Evolutionary conservation across 2,113 vertebrate species (phyloP).

Genomic region (Ictidomys tridecemlineatus): DNA sequence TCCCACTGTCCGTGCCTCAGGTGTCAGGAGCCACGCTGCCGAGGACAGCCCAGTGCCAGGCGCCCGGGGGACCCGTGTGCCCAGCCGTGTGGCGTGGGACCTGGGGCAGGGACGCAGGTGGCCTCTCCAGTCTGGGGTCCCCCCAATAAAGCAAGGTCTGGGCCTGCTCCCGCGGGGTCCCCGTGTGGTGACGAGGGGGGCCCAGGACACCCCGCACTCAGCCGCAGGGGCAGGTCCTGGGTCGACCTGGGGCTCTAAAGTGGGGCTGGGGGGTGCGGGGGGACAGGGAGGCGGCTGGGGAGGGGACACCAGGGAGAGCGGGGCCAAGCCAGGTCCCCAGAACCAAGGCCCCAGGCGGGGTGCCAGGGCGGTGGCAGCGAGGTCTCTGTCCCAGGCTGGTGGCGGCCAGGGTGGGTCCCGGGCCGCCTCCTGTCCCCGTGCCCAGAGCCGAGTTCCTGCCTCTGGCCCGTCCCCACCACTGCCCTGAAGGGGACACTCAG

Average conservation of each 20-base stretch:
- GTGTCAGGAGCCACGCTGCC: too few relatives aligned
- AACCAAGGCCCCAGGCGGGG: accelerated
- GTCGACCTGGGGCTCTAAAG: not conserved
- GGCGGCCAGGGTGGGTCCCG: too few relatives aligned
- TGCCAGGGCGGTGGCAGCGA: too few relatives aligned
- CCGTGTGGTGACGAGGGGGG: not conserved
- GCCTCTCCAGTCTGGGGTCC: not conserved
- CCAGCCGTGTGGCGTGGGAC: not conserved
- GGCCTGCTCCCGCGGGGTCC: not conserved
- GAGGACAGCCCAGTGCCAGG: not conserved
- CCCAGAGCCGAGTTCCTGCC: too few relatives aligned
- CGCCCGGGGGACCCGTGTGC: not conserved
- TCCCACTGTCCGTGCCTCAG: too few relatives aligned
- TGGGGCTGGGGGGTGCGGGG: too few relatives aligned
- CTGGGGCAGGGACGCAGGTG: not conserved
- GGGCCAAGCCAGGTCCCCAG: not conserved
- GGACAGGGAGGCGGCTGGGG: too few relatives aligned
- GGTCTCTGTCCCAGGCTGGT: not conserved
- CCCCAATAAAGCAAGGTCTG: not conserved
- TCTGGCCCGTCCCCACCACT: not conserved
- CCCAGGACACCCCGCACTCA: not conserved
- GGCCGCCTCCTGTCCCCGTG: too few relatives aligned
- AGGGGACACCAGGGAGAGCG: not conserved
- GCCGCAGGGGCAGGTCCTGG: not conserved
- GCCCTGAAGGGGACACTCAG: not conserved